A percentile compares a stretch with the other conserved stretches of the same genome.
phyloP scores from a whole-genome alignment of 2,797 vertebrate genomes.

The Acanthiza pusilla region DNA sequence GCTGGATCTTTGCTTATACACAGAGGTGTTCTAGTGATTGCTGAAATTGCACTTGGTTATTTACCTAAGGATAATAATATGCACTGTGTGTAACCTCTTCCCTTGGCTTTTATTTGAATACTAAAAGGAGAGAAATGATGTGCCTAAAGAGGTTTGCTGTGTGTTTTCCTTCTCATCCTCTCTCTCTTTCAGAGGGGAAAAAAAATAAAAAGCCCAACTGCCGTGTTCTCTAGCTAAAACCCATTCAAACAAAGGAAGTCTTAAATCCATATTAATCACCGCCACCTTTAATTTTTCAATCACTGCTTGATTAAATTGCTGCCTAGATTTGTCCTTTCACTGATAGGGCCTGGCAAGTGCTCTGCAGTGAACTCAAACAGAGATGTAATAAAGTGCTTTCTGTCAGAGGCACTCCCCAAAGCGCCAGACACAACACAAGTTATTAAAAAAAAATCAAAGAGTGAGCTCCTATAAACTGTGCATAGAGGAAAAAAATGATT shows the following conservation, averaged over 20 bases:
- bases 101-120: background rate
- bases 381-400: conserved; percentile 61
- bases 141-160: background rate
- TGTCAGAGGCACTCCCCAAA: conserved; percentile 28
- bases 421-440: conserved; percentile 16
- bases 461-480: conserved; percentile 2
- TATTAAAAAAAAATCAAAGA: conserved; percentile 47
- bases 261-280: conserved; percentile 42
- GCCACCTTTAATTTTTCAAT: conserved; percentile 48
- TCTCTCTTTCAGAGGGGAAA: background rate
- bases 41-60: background rate
- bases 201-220: background rate
- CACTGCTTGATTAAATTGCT: conserved; percentile 60
- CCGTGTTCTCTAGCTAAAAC: background rate
- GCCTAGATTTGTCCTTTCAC: background rate
- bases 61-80: background rate
- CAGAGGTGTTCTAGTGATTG: background rate
- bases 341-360: background rate
- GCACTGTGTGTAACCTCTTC: background rate
- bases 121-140: background rate
- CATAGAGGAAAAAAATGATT: background rate
- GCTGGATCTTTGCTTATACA: background rate
- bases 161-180: background rate
- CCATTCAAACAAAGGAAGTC: conserved; percentile 11
- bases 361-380: conserved; percentile 30